phyloP scores from a whole-genome alignment of 2,113 vertebrate species.

The Anhinga rufa region DNA sequence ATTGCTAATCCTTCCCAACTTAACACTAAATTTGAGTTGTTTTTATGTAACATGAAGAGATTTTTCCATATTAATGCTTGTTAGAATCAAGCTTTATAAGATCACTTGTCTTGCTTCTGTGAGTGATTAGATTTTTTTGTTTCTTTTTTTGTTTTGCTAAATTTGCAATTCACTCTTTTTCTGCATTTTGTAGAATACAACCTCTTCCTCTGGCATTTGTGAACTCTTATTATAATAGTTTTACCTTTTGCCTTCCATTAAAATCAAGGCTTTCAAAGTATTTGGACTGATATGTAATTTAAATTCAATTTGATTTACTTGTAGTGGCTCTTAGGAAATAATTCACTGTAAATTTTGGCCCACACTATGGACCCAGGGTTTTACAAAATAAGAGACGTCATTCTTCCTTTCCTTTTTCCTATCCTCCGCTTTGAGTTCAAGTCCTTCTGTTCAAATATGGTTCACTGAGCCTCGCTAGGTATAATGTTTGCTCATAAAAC shows the following conservation, averaged over 20 bases:
- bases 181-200: not conserved
- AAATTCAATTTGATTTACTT: not conserved
- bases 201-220: not conserved
- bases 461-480: not conserved
- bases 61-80: not conserved
- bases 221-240: not conserved
- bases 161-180: not conserved
- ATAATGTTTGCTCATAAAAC: not conserved
- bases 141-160: not conserved
- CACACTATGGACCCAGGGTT: accelerated
- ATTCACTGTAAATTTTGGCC: not conserved
- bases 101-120: not conserved
- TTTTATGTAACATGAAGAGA: not conserved
- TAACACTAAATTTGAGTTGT: not conserved
- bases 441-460: not conserved
- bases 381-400: not conserved
- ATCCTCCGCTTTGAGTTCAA: not conserved
- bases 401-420: not conserved
- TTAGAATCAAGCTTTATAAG: not conserved
- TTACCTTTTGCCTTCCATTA: not conserved
- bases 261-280: not conserved
- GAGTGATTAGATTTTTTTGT: not conserved
- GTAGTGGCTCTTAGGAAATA: not conserved
- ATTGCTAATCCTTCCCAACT: not conserved
- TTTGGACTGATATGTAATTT: not conserved